phyloP scores from a whole-genome alignment of 2,113 vertebrate species.

The Ptyas mucosa region DNA sequence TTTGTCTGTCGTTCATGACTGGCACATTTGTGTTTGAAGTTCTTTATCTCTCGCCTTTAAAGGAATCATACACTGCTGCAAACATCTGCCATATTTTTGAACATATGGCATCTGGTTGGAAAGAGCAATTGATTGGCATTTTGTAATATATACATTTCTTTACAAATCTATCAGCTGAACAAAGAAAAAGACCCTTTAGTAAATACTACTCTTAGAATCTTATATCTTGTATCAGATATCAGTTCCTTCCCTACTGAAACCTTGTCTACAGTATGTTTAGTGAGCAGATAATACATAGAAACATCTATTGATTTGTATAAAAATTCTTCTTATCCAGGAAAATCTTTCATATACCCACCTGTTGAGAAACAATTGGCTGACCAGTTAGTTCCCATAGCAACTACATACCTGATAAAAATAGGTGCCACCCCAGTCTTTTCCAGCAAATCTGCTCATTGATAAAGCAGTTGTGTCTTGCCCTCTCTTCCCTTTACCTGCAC shows the following conservation, averaged over 20 bases:
- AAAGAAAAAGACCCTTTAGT: neutral
- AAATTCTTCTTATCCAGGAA: neutral
- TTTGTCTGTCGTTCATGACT: conserved; percentile 12
- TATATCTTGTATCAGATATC: neutral
- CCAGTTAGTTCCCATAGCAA: neutral
- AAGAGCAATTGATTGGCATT: neutral
- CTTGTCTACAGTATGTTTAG: neutral
- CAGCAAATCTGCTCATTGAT: neutral
- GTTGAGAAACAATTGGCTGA: neutral
- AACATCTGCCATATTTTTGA: conserved; percentile 9
- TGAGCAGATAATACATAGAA: neutral
- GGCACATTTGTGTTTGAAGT: neutral
- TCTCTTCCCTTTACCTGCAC: neutral
- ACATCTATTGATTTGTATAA: neutral
- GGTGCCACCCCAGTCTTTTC: neutral
- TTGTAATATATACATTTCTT: neutral
- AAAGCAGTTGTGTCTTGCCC: neutral
- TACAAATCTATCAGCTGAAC: neutral
- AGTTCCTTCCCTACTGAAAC: neutral
- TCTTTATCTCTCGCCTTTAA: conserved; percentile 4
- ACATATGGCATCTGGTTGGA: neutral
- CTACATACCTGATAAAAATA: neutral
- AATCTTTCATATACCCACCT: neutral
- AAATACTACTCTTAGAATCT: neutral
- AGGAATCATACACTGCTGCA: neutral